Percentiles rank a stretch among this genome's conserved stretches.
phyloP scores from a whole-genome alignment of 1,140 invertebrate species.

The Acyrthosiphon pisum region DNA sequence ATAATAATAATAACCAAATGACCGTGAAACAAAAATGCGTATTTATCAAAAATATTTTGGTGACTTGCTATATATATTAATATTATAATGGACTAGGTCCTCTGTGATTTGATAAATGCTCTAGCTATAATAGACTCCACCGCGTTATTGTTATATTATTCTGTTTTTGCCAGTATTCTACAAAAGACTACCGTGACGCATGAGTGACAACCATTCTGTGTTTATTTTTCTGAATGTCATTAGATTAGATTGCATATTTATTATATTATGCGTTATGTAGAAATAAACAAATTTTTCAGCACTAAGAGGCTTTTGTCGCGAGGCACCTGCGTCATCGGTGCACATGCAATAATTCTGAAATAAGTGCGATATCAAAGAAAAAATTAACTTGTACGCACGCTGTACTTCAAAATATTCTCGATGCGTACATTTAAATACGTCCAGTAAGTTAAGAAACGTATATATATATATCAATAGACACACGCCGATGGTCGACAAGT shows the following conservation, averaged over 20 bases:
- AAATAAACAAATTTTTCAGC: not conserved
- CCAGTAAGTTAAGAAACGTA: not conserved
- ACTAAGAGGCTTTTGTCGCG: not conserved
- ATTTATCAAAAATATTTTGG: not conserved
- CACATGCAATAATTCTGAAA: not conserved
- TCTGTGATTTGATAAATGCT: not conserved
- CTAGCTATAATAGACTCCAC: not conserved
- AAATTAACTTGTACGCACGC: not conserved
- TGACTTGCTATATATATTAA: not conserved
- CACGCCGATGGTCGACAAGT: not conserved
- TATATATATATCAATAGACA: not conserved
- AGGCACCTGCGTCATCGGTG: not conserved
- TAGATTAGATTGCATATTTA: conserved; percentile 14
- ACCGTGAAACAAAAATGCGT: not conserved
- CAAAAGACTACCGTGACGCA: not conserved
- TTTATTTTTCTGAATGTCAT: not conserved
- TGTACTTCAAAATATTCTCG: not conserved
- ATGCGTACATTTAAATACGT: not conserved
- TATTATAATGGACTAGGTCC: not conserved
- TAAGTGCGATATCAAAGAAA: not conserved
- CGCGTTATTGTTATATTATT: not conserved
- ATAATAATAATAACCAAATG: not conserved
- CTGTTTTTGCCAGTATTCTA: not conserved
- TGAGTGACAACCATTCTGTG: not conserved
- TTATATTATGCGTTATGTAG: not conserved